Evolutionary conservation across 2,113 vertebrate genomes (phyloP).

Genomic region (Scalopus aquaticus): DNA sequence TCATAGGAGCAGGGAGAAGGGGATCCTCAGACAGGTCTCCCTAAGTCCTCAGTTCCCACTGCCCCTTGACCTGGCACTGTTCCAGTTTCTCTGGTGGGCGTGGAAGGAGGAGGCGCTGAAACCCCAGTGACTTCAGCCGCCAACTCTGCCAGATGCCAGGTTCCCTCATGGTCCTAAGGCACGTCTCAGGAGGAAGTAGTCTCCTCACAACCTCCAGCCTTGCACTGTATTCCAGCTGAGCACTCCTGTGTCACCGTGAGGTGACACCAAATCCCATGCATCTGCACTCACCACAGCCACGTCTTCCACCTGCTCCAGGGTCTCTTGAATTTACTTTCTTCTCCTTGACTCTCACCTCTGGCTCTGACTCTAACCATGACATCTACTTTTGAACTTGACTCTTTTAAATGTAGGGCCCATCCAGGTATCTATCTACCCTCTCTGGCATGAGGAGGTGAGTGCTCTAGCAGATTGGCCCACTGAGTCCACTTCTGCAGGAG

Average conservation of each 20-base stretch:
- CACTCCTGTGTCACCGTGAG: neutral
- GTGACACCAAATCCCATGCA: too few relatives aligned
- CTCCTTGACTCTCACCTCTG: neutral
- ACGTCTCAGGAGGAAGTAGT: neutral
- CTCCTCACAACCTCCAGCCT: neutral
- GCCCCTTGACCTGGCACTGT: neutral
- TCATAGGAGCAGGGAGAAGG: neutral
- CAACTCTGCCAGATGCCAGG: neutral
- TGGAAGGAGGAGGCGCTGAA: neutral
- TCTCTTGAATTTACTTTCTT: neutral
- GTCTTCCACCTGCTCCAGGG: neutral
- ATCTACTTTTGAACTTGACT: neutral
- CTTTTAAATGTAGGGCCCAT: neutral
- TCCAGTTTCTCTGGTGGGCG: neutral
- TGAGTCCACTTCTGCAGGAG: neutral
- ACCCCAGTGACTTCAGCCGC: accelerated
- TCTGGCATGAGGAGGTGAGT: neutral
- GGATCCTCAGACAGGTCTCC: neutral
- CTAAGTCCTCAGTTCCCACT: too few relatives aligned
- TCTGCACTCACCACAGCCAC: neutral
- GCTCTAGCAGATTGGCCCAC: too few relatives aligned
- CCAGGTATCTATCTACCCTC: neutral
- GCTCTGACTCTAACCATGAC: neutral
- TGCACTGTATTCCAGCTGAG: neutral
- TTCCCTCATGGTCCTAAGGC: neutral